Evolutionary conservation across 2,797 vertebrate genomes (phyloP), one percentile per base, ranked within the genome.

Genomic region (Aldrovandia affinis): DNA sequence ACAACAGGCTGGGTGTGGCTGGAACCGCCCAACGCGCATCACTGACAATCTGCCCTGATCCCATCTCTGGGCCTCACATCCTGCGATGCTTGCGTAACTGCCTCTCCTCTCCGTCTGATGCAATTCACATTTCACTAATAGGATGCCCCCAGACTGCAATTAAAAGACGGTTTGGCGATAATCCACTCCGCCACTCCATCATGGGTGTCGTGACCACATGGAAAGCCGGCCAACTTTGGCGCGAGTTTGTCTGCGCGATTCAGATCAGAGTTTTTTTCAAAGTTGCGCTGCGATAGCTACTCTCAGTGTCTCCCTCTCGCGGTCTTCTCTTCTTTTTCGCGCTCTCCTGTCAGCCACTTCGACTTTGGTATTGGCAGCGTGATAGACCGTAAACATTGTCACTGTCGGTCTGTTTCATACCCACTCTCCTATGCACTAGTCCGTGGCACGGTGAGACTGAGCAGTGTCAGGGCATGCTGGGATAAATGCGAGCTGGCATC

Each of bases 11-110:
- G 81, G 73, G 81, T 63, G 54, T 18, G 81, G 57, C 70, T 9
- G 57, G 59, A 42, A 39, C 79, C 73, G 47, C 84, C 75, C 68
- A 39, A 15, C 18, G n/a, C 57, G 36, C 39, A 36, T 75, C 57
- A n/a, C 59, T 68, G 44, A 54, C 70, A 59, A 25, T 47, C 81
- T 50, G 68, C n/a, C 75, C 81, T 30, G 44, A 78, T 78, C 73
- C 79, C 80, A 78, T 54, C 80, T 61, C 55, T 25, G 78, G 36
- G 6, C 54, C n/a, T n/a, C 47, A 15, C 63, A 77, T 82, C 80
- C 80, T 85, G 65, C 75, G 65, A 61, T 54, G 78, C 42, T 78
- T 52, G 20, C 30, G 25, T 20, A 78, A 65, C 59, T 22, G n/a
- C 70, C 18, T 33, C n/a, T 39, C 70, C 1, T 78, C 28, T 44